Conservation (phyloP, 2,888 invertebrate genomes). For the Apamea crenata region DNA sequence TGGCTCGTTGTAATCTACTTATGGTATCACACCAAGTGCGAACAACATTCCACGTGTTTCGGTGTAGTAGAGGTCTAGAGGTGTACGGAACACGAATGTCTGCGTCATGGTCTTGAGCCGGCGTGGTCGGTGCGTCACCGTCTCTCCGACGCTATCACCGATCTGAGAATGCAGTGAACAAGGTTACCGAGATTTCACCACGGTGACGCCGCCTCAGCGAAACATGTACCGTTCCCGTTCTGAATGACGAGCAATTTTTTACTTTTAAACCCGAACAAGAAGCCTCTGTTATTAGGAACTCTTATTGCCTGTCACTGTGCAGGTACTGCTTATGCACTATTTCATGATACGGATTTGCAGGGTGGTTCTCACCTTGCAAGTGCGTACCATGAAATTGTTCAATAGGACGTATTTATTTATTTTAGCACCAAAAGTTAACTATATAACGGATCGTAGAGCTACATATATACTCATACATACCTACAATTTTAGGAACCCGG, state of each 20-base stretch:
- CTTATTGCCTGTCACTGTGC: not conserved
- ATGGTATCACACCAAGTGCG: constrained; percentile 52
- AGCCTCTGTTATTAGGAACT: constrained; percentile 4
- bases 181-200: constrained; percentile 62
- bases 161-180: constrained; percentile 63
- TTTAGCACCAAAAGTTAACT: not conserved
- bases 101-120: constrained; percentile 61
- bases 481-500: not conserved
- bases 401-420: not conserved
- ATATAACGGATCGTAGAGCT: not conserved
- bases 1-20: constrained; percentile 46
- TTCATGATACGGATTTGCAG: not conserved
- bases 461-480: not conserved
- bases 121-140: constrained; percentile 57
- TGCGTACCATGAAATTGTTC: not conserved
- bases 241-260: constrained; percentile 37
- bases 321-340: not conserved
- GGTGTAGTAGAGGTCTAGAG: constrained; percentile 27
- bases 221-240: constrained; percentile 42
- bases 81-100: constrained; percentile 37
- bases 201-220: constrained; percentile 31
- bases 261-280: constrained; percentile 37
- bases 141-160: constrained; percentile 46
- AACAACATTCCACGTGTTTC: constrained; percentile 51
- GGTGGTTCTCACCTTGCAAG: not conserved